Conservation (phyloP, 2,888 invertebrate genomes). For the Himalopsyche kuldschensis region DNA sequence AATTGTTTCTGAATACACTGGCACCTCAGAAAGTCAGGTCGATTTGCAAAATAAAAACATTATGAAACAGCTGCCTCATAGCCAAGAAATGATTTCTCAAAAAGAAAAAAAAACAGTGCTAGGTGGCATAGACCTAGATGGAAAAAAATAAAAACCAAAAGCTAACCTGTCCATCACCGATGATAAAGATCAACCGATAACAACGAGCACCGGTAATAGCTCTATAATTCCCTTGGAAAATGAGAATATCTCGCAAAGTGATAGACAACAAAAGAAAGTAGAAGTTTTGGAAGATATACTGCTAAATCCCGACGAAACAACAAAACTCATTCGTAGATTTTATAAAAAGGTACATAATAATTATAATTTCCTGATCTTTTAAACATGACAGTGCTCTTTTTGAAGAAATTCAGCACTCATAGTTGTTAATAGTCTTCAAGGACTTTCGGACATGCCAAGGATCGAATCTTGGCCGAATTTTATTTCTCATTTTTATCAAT, state of each 20-base stretch:
- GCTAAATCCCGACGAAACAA: slow-evolving; percentile 9
- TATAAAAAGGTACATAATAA: not conserved
- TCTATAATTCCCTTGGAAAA: not conserved
- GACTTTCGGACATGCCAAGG: too few species aligned
- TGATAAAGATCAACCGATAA: not conserved
- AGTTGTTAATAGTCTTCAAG: too few species aligned
- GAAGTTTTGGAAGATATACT: not conserved
- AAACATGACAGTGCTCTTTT: too few species aligned
- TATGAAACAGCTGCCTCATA: not conserved
- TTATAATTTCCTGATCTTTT: not conserved
- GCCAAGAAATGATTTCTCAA: not conserved
- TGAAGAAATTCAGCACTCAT: too few species aligned
- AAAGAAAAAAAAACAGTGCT: not conserved
- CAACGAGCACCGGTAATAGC: not conserved
- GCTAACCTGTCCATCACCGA: not conserved
- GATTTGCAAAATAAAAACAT: not conserved
- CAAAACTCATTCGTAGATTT: not conserved
- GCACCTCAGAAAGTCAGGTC: too few species aligned
- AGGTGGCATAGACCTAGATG: not conserved
- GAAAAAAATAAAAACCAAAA: not conserved
- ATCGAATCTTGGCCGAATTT: too few species aligned
- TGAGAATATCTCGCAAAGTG: not conserved
- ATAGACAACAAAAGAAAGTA: not conserved
- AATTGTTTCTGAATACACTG: too few species aligned
- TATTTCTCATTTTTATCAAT: too few species aligned